These are phyloP conservation scores for Glyptemys insculpta DNA, from an alignment of 2,797 vertebrate genomes.

Conservation along the genomic window DNA sequence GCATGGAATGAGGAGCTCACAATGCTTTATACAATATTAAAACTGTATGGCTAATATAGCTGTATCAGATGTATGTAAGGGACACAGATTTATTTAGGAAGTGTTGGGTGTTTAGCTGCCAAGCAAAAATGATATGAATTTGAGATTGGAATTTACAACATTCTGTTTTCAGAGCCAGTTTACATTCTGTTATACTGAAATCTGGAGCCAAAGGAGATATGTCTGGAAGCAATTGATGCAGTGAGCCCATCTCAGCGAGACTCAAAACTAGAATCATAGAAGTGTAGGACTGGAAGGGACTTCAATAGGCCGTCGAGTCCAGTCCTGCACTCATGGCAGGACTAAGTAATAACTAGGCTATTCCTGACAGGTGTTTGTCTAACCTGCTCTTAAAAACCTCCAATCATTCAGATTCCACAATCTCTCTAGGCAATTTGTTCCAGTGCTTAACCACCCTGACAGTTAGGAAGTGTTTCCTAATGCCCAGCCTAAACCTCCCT, in stretches of 20 bases:
- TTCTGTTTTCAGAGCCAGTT: constrained; percentile 34
- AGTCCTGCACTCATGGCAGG: not conserved
- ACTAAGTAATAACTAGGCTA: not conserved
- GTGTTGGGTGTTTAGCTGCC: not conserved
- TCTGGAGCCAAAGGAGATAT: constrained; percentile 3
- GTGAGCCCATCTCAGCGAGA: constrained; percentile 17
- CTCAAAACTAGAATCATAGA: not conserved
- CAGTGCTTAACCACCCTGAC: not conserved
- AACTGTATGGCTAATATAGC: fast-evolving
- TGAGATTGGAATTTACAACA: constrained; percentile 14
- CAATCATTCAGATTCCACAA: not conserved
- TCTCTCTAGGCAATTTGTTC: not conserved
- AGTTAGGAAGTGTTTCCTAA: not conserved
- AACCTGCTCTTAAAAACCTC: not conserved
- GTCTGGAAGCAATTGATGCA: not conserved
- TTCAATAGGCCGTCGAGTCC: not conserved
- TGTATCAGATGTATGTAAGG: not conserved
- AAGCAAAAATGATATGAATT: constrained; percentile 6
- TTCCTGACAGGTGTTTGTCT: not conserved
- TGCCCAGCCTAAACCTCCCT: not conserved
- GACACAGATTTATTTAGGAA: not conserved
- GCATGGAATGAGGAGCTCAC: not conserved
- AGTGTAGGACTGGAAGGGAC: not conserved
- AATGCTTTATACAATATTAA: not conserved
- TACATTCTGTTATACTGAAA: not conserved